These are phyloP conservation scores for Drosophila navojoa DNA, from an alignment of 1,140 invertebrate species.

Conservation along the genomic window DNA sequence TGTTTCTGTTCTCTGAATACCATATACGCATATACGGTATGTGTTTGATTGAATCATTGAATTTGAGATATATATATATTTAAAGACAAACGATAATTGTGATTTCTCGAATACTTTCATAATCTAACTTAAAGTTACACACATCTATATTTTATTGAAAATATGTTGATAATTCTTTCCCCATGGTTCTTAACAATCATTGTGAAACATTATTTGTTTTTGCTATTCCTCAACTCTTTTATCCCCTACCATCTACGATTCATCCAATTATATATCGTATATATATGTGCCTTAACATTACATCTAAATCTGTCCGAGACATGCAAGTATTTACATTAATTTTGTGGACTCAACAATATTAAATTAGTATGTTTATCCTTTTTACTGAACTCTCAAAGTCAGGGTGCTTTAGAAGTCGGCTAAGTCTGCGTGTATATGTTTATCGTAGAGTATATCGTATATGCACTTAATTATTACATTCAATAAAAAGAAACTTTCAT, in stretches of 20 bases:
- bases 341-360: conserved; percentile 55
- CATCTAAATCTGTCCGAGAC: conserved; percentile 22
- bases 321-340: conserved; percentile 29
- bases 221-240: not conserved
- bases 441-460: conserved; percentile 35
- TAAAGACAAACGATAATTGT: conserved; percentile 10
- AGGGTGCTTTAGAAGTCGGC: conserved; percentile 49
- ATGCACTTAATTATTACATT: conserved; percentile 66
- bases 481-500: conserved; percentile 82
- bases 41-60: conserved; percentile 16
- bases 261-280: conserved; percentile 1
- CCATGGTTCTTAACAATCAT: conserved; percentile 5
- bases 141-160: not conserved
- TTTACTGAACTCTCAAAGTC: conserved; percentile 20
- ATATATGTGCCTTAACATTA: conserved; percentile 19
- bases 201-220: conserved; percentile 1
- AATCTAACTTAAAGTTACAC: conserved; percentile 6
- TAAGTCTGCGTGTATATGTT: conserved; percentile 53
- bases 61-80: not conserved
- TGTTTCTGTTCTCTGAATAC: conserved; percentile 10
- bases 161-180: conserved; percentile 3
- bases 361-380: conserved; percentile 26
- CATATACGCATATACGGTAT: conserved; percentile 1
- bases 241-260: no score
- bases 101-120: not conserved